Base-by-base conservation (phyloP, 2,888 invertebrate genomes). In the Polia nebulosa region DNA sequence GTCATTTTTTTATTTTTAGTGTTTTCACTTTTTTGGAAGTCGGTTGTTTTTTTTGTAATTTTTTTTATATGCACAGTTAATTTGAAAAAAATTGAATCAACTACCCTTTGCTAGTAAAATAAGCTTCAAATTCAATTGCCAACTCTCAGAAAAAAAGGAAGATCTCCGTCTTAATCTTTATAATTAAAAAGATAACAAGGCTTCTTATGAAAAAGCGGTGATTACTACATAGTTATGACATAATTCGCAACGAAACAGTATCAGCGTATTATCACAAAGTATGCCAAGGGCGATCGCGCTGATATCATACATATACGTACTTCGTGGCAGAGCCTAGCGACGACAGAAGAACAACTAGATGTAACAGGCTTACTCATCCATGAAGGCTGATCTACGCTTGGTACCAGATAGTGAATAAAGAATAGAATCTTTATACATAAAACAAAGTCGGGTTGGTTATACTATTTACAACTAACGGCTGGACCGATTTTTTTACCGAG, bases 241-340 rank as follows among this genome's bases (percentile, higher is more conserved):
- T 77, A 70, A 80, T 63, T 56, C 29, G 53, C 58, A 76, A 77
- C 70, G 64, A 77, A 77, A 80, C 36, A 64, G 60, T 80, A 69
- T 80, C 80, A 58, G 39, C 27, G 68, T 60, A 78, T 58, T 66
- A 78, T 70, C 70, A 51, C 58, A 76, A n/a, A 76, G 41, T 70
- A 57, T 80, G 83, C 65, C 83, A 82, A 83, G 83, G 83, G 70
- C 80, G 71, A 39, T 59, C 4, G 45, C 36, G 15, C 70, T 75
- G 85, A 53, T 73, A 77, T 25, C 67, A 60, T 64, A 73, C 73
- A 63, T 58, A 8, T 58, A 59, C 74, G 55, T 11, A 59, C 74
- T 57, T 11, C 20, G 15, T 29, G 36, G 55, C 61, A 74, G 39
- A 47, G 57, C 9, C 2, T 39, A 64, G n/a, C 3, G 9, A 15